These are phyloP conservation scores for Platycnemis pennipes DNA, from an alignment of 2,888 invertebrate genomes.

Conservation along the genomic window DNA sequence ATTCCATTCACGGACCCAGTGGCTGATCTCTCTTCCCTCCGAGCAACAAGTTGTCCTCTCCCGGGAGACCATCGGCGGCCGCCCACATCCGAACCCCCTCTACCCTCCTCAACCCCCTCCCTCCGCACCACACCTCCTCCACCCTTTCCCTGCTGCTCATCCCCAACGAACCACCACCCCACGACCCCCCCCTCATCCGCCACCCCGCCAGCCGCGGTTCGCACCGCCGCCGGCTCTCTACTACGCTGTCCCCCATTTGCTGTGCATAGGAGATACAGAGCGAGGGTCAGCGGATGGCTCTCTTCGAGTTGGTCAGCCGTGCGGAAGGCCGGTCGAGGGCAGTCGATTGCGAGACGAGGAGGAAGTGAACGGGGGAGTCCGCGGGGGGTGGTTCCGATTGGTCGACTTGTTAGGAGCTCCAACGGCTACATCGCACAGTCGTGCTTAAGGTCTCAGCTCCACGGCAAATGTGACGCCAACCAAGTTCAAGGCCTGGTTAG, in stretches of 20 bases:
- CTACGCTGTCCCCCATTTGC: too few relatives aligned
- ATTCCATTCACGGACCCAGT: constrained; percentile 60
- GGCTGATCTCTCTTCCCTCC: constrained; percentile 32
- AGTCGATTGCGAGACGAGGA: background rate
- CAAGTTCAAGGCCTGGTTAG: too few relatives aligned
- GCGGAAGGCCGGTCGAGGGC: background rate
- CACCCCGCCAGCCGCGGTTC: background rate
- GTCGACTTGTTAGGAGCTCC: too few relatives aligned
- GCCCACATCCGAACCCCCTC: constrained; percentile 2
- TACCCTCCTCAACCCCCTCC: background rate
- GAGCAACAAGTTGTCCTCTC: constrained; percentile 62
- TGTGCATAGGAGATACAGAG: too few relatives aligned
- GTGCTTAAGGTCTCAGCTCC: too few relatives aligned
- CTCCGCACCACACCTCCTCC: background rate
- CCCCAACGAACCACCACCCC: background rate
- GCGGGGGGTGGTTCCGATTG: too few relatives aligned
- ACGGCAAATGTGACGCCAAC: too few relatives aligned
- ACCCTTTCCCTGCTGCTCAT: background rate
- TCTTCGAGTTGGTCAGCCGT: background rate
- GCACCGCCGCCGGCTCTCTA: background rate
- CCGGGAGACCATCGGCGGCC: constrained; percentile 64
- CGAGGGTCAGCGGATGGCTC: background rate
- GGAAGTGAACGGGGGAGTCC: too few relatives aligned
- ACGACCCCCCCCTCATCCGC: background rate
- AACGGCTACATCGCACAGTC: too few relatives aligned